phyloP scores from a whole-genome alignment of 37 sponge, comb jelly and placozoan genomes.

The Ephydatia muelleri region DNA sequence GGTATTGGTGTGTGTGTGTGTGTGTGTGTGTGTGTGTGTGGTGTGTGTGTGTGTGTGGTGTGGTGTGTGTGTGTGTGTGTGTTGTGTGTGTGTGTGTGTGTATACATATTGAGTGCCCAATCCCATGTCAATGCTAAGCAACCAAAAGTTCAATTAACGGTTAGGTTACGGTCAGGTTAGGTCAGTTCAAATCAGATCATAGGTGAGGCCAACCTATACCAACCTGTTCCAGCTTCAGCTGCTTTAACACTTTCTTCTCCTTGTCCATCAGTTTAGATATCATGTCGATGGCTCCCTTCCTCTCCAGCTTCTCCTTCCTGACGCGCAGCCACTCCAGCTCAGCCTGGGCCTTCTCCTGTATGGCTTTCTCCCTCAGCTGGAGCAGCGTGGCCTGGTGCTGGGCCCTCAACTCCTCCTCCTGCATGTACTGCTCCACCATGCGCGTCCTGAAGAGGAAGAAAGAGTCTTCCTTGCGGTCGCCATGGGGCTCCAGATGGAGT shows the following conservation, averaged over 20 bases:
- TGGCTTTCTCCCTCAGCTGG: constrained; percentile 81
- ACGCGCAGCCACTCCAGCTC: constrained; percentile 72
- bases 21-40: too few relatives aligned
- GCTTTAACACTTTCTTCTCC: constrained; percentile 68
- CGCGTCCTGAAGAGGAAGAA: constrained; percentile 63
- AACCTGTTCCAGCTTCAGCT: constrained; percentile 71
- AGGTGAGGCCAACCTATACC: neutral
- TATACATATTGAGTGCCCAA: too few relatives aligned
- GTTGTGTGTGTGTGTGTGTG: too few relatives aligned
- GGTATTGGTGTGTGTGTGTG: too few relatives aligned
- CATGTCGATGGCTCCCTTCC: constrained; percentile 85
- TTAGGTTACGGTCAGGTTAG: too few relatives aligned
- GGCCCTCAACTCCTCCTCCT: constrained; percentile 80
- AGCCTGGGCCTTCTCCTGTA: constrained; percentile 65
- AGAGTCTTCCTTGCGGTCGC: constrained; percentile 23
- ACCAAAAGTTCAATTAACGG: too few relatives aligned
- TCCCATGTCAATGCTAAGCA: too few relatives aligned
- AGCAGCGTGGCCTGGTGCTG: constrained; percentile 80
- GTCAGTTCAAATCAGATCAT: too few relatives aligned
- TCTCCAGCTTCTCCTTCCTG: constrained; percentile 51
- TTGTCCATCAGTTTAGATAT: constrained; percentile 80
- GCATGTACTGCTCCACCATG: constrained; percentile 70
- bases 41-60: too few relatives aligned
- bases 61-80: too few relatives aligned
- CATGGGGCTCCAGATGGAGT: constrained; percentile 12